Percentiles rank a stretch among this genome's conserved stretches.
Conservation (phyloP, 2,113 vertebrate species). For the Archilochus colubris region DNA sequence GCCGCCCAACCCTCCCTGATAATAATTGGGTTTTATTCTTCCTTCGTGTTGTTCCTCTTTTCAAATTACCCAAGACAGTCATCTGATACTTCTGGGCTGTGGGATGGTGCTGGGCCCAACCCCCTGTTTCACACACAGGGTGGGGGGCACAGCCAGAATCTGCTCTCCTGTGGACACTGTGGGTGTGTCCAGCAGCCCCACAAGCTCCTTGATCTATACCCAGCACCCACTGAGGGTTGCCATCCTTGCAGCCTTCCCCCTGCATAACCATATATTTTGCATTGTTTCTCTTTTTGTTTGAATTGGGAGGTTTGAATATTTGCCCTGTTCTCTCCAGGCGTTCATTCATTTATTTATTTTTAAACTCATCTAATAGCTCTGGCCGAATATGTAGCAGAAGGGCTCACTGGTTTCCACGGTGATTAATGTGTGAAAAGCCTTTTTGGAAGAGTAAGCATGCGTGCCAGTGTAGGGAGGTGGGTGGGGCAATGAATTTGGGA, state of each 20-base stretch:
- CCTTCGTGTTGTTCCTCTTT: neutral
- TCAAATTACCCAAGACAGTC: accelerated
- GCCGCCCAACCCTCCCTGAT: neutral
- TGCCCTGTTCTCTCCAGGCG: accelerated
- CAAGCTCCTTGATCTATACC: neutral
- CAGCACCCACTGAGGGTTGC: neutral
- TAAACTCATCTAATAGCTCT: neutral
- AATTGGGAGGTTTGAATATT: neutral
- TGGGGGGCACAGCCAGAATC: accelerated
- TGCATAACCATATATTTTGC: accelerated
- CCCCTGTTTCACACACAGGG: accelerated
- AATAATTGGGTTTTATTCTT: neutral
- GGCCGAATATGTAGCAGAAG: neutral
- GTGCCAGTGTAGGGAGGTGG: neutral
- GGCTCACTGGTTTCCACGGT: neutral
- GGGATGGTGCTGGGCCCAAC: neutral
- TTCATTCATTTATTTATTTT: neutral
- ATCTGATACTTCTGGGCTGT: neutral
- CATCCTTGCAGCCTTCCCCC: neutral
- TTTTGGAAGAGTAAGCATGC: neutral
- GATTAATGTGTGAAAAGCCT: neutral
- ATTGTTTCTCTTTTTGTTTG: accelerated
- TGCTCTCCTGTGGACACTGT: accelerated
- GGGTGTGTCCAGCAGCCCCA: accelerated
- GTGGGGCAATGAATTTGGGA: accelerated